Conservation (phyloP, 2,888 invertebrate species). For the Lumbricus terrestris region DNA sequence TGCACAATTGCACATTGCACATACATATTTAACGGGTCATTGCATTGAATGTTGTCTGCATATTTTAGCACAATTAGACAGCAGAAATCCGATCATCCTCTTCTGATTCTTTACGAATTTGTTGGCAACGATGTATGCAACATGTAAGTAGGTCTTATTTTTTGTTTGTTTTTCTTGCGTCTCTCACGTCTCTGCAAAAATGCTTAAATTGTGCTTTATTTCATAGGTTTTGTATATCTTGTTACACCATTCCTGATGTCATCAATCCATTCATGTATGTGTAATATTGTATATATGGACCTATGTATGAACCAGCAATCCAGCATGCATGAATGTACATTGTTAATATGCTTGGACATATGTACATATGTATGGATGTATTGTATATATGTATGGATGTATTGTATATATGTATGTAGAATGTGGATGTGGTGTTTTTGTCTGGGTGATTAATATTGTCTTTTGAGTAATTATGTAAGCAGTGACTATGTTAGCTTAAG, state of each 20-base stretch:
- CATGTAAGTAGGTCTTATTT: conserved; percentile 54
- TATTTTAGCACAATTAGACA: conserved; percentile 56
- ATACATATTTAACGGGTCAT: not conserved
- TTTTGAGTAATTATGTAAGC: not conserved
- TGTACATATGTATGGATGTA: not conserved
- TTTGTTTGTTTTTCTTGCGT: not conserved
- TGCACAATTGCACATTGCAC: too few relatives aligned
- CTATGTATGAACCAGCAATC: not conserved
- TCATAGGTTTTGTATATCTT: too few relatives aligned
- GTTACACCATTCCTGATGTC: too few relatives aligned
- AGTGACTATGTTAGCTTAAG: not conserved
- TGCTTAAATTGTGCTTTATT: too few relatives aligned
- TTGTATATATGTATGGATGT: not conserved
- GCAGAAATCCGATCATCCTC: conserved; percentile 58
- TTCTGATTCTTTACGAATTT: conserved; percentile 60
- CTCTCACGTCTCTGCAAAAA: not conserved
- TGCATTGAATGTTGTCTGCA: conserved; percentile 36
- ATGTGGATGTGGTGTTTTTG: not conserved
- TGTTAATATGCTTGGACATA: not conserved
- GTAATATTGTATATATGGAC: too few relatives aligned
- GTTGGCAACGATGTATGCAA: conserved; percentile 65
- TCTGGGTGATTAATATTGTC: not conserved
- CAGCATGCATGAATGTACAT: not conserved
- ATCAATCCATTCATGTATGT: too few relatives aligned
- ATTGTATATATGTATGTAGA: not conserved